Conservation (phyloP, 2,113 vertebrate genomes). For the Dipodomys stephensi region DNA sequence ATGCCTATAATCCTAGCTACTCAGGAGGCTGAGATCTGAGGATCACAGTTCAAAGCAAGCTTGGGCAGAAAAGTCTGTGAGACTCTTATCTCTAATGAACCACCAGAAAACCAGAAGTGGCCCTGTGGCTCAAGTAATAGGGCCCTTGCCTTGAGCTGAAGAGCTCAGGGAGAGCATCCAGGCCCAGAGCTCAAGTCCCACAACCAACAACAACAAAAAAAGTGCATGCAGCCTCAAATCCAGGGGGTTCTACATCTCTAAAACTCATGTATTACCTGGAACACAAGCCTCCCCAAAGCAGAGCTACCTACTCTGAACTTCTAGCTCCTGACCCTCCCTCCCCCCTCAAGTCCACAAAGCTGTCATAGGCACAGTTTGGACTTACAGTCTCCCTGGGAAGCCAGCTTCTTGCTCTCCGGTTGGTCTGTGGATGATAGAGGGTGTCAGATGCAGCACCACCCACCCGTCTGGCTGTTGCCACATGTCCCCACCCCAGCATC, state of each 20-base stretch:
- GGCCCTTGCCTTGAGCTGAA: no score
- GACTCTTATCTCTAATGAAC: no score
- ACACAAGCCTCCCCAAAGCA: background rate
- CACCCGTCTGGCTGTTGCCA: constrained; percentile 25
- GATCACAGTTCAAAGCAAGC: no score
- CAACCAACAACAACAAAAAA: no score
- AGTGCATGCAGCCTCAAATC: background rate
- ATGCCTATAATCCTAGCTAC: no score
- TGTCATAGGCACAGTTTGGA: constrained; percentile 51
- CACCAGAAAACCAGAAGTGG: no score
- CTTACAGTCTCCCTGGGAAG: constrained; percentile 94
- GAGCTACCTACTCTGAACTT: background rate
- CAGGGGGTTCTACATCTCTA: background rate
- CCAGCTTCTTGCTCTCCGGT: constrained; percentile 95
- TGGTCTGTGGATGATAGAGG: constrained; percentile 89
- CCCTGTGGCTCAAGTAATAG: no score
- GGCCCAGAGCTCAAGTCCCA: no score
- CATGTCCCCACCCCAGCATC: background rate
- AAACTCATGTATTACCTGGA: background rate
- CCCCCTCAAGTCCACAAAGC: background rate
- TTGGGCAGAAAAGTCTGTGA: no score
- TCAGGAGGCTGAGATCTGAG: no score
- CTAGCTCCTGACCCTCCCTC: background rate
- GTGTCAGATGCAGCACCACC: constrained; percentile 48
- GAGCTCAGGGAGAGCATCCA: no score